Base-by-base conservation (phyloP, 2,797 vertebrate genomes). In the Rhinogobio ventralis region DNA sequence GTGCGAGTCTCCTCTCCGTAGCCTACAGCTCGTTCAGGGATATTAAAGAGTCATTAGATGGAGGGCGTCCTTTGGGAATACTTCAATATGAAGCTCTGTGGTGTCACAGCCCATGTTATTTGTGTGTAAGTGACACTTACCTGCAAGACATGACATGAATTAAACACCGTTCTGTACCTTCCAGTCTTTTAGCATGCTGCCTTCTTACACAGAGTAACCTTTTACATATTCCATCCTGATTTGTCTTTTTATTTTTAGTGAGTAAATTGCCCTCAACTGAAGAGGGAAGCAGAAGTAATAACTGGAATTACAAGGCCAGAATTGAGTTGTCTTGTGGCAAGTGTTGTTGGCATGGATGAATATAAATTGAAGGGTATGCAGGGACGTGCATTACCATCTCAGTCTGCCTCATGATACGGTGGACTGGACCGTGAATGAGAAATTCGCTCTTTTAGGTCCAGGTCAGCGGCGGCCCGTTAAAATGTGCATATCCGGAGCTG, bases 1-100 rank as follows among this genome's bases (percentile, higher is more conserved):
- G 85, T 81, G 85, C 78, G 80, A 84, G 80, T 66, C 75, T 74
- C 60, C 53, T 55, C 82, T 85, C 87, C 78, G 89, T 92, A 90
- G 86, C 87, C 86, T 86, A 86, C 84, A 87, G 86, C 90, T 89
- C 85, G 69, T 84, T 83, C 73, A 85, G 82, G 57, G 87, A 91
- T 89, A 93, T 93, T 92, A 93, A 91, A 91, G 92, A 91, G 88
- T 88, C 87, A 91, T 91, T 92, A 92, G 86, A 92, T 86, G 86
- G 82, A 68, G 74, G 82, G 72, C 14, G 53, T 85, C 90, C 88
- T 81, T 17, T 2, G 92, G 90, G 91, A 89, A 88, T 84, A 68
- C 86, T 89, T 89, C 89, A 88, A 91, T 92, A 92, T 90, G 88
- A 90, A 88, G 79, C 87, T 86, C 84, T 81, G 80, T 88, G 85